Evolutionary conservation across 1,140 invertebrate species (phyloP).

Genomic region (Hylyphantes graminicola): DNA sequence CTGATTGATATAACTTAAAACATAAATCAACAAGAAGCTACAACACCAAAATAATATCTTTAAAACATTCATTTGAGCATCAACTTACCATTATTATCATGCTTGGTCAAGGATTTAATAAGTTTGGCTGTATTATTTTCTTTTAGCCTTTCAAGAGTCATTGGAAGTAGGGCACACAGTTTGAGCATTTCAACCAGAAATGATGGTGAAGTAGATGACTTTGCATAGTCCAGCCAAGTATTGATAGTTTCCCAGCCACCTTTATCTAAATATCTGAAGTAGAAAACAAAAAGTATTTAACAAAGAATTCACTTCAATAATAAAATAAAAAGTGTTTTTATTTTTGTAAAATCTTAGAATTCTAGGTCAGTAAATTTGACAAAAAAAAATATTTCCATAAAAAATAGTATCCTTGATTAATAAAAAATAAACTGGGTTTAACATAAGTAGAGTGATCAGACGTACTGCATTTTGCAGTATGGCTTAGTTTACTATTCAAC

Average conservation of each 20-base stretch:
- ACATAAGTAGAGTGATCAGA: too few species aligned
- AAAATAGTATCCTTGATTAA: too few species aligned
- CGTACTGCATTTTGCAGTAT: too few species aligned
- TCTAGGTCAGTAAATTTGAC: too few species aligned
- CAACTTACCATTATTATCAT: constrained; percentile 78
- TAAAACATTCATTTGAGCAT: constrained; percentile 6
- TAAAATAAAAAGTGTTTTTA: too few species aligned
- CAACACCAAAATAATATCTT: not conserved
- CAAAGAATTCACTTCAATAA: not conserved
- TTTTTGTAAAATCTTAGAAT: too few species aligned
- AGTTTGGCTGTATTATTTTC: constrained; percentile 91
- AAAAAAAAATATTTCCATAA: too few species aligned
- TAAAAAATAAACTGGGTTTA: too few species aligned
- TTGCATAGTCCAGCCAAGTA: constrained; percentile 87
- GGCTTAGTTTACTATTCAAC: too few species aligned
- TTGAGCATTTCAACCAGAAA: constrained; percentile 86
- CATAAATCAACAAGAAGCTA: too few species aligned
- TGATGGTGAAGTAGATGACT: constrained; percentile 83
- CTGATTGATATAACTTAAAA: too few species aligned
- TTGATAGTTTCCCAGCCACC: constrained; percentile 91
- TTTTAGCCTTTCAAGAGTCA: constrained; percentile 88
- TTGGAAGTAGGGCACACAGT: constrained; percentile 84
- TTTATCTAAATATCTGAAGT: constrained; percentile 81
- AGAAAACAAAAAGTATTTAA: not conserved
- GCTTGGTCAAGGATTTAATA: constrained; percentile 87